Evolutionary conservation across 2,888 invertebrate genomes (phyloP).

Genomic region (Pheosia tremula): DNA sequence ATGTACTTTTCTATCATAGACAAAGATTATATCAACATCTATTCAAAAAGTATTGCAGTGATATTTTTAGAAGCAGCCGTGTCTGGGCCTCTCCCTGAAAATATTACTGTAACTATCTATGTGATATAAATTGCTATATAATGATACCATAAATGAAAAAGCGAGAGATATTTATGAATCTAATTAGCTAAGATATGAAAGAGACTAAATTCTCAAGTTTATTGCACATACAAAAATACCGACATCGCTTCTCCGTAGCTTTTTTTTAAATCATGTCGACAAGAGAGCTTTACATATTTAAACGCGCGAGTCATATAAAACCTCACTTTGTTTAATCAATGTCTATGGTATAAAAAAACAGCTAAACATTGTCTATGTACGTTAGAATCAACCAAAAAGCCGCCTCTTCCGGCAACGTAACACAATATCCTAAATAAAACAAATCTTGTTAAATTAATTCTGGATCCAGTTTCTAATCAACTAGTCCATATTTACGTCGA

Average conservation of each 20-base stretch:
- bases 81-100: slow-evolving; percentile 39
- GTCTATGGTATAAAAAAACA: slow-evolving; percentile 53
- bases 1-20: slow-evolving; percentile 81
- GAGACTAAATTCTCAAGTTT: slow-evolving; percentile 69
- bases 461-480: slow-evolving; percentile 47
- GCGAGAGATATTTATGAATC: slow-evolving; percentile 73
- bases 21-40: slow-evolving; percentile 81
- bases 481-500: slow-evolving; percentile 19
- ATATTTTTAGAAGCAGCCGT: slow-evolving; percentile 42
- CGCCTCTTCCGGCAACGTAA: slow-evolving; percentile 55
- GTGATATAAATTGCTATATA: slow-evolving; percentile 53
- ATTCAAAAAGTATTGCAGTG: slow-evolving; percentile 55
- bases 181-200: slow-evolving; percentile 82
- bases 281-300: slow-evolving; percentile 38
- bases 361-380: slow-evolving; percentile 51
- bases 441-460: slow-evolving; percentile 44
- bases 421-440: slow-evolving; percentile 49
- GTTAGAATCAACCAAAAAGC: slow-evolving; percentile 55
- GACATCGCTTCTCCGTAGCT: slow-evolving; percentile 49
- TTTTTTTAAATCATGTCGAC: slow-evolving; percentile 38
- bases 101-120: slow-evolving; percentile 45
- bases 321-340: slow-evolving; percentile 44
- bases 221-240: slow-evolving; percentile 82
- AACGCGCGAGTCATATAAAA: slow-evolving; percentile 35
- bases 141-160: slow-evolving; percentile 65